Evolutionary conservation across 2,888 invertebrate genomes (phyloP), one percentile per base, ranked within the genome.

Genomic region (Cantharis rustica): DNA sequence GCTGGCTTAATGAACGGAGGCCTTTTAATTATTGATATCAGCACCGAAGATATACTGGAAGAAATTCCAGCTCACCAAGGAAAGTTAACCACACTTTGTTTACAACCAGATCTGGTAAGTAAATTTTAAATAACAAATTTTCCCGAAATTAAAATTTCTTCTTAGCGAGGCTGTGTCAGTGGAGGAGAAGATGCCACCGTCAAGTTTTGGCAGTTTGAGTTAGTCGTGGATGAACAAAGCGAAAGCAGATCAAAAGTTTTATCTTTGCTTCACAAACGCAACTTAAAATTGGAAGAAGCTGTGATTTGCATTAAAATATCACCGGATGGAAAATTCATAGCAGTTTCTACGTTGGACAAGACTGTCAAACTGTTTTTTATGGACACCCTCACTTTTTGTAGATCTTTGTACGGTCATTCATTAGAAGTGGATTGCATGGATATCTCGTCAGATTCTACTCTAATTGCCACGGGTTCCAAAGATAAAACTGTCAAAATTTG

Each of bases 401-500:
- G 98, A 16, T 96, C 97, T 0, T 91, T 99, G 0, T 99, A 99
- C 87, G 99, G 99, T 0, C 99, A 99, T 89, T 97, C 97, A 86
- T 89, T 98, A 71, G 99, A 99, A 0, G 96, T 99, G 0, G 90
- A 96, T 0, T 96, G 96, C 84, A 90, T 99, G 90, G 98, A 99
- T 86, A 97, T 99, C 77, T 96, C 96, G 13, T 94, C 94, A 82
- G 97, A 97, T 87, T 95, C 94, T 0, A 91, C 92, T 10, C 87
- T 99, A 20, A 94, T 99, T 80, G 96, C 93, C 10, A 98, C 99
- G 0, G 99, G 98, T 9, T 98, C 98, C 2, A 95, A 96, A 0
- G 99, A 99, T 89, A 92, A 98, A 62, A 98, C 96, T 87, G 92
- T 99, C 26, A 98, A 98, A 90, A 94, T 99, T 79, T 99, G 99